Evolutionary conservation across 2,113 vertebrate genomes (phyloP).

Genomic region (Peromyscus leucopus): DNA sequence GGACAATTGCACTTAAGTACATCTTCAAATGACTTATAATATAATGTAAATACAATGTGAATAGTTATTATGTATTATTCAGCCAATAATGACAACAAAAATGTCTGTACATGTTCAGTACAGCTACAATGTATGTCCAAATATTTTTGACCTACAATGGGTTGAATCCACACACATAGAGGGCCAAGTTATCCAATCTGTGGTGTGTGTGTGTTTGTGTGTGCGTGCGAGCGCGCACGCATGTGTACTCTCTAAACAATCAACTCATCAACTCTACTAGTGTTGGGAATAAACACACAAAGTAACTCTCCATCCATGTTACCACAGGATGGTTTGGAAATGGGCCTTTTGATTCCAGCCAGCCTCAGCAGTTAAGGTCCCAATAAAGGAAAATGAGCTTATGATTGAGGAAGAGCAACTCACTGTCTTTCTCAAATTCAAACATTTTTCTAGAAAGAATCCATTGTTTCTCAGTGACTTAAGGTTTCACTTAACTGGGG

Average conservation of each 20-base stretch:
- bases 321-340: background rate
- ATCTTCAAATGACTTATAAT: background rate
- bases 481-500: background rate
- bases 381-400: slow-evolving; percentile 4
- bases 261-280: background rate
- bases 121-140: background rate
- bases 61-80: background rate
- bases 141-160: background rate
- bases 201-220: background rate
- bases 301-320: background rate
- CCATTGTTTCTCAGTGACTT: slow-evolving; percentile 24
- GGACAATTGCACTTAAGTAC: background rate
- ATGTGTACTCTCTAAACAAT: background rate
- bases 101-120: background rate
- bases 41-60: background rate
- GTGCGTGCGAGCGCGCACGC: background rate
- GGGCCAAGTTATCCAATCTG: background rate
- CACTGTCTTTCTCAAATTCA: background rate
- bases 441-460: slow-evolving; percentile 42
- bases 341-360: background rate
- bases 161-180: background rate
- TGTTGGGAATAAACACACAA: background rate
- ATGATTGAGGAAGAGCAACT: background rate
- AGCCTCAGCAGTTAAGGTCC: background rate
- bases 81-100: background rate